phyloP scores from a whole-genome alignment of 2,797 vertebrate genomes.

The Glyptemys insculpta region DNA sequence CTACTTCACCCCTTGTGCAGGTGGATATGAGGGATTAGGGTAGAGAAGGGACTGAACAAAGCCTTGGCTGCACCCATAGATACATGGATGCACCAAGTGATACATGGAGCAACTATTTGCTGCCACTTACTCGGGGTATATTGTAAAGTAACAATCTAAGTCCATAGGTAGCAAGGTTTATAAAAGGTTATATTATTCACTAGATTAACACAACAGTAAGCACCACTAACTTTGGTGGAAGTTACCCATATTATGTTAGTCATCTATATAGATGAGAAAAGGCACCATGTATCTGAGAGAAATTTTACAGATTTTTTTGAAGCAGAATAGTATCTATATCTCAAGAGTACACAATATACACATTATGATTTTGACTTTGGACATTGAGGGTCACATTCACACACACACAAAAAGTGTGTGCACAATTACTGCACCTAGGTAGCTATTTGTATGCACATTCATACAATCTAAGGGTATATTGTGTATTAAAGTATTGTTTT shows the following conservation, averaged over 20 bases:
- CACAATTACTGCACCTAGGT: background rate
- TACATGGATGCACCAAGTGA: rapidly evolving
- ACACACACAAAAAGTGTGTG: background rate
- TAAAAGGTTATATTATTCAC: background rate
- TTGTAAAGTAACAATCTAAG: background rate
- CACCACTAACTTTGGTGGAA: background rate
- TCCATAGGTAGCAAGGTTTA: background rate
- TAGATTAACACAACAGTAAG: background rate
- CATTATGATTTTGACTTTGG: background rate
- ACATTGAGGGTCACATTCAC: background rate
- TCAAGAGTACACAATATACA: background rate
- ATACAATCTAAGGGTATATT: background rate
- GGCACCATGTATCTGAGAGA: background rate
- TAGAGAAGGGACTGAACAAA: background rate
- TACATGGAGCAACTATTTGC: background rate
- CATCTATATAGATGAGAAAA: background rate
- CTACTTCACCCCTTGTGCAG: background rate
- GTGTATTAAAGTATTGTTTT: background rate
- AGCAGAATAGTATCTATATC: background rate
- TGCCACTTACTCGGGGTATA: background rate
- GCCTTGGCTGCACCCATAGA: background rate
- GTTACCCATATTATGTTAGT: background rate
- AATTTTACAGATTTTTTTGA: background rate
- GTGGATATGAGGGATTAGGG: background rate
- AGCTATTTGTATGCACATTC: background rate